Base-by-base conservation (phyloP, 2,113 vertebrate species). In the Pampusana beccarii region DNA sequence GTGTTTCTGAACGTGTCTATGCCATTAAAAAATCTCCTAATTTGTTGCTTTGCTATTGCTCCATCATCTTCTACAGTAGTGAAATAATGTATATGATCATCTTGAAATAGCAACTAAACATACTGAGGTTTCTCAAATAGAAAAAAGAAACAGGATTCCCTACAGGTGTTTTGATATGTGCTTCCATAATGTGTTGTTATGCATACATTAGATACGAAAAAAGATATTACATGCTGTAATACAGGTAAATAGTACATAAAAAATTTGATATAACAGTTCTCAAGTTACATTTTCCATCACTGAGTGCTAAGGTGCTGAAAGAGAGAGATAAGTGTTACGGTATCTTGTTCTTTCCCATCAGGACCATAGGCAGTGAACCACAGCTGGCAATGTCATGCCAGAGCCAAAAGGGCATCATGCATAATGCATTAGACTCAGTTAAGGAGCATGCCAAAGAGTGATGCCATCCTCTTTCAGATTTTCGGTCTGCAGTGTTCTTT, bases 381-480 rank as follows among this genome's bases (percentile, higher is more conserved):
- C 95, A 95, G 90, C 95, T 94, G 93, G 82, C 82, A 92, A 10
- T 90, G 79, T 75, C 86, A 56, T 88, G 65, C 50, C 80, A 86
- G 67, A 92, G 79, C 95, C 88, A 75, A 79, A 88, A 91, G 82
- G 83, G 61, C 77, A 93, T 90, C 34, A 78, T 93, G 72, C 71
- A 95, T 96, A 86, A 94, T 97, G 79, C 82, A 90, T 94, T 74
- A 94, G 82, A 60, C 69, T 84, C 80, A 65, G 67, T 80, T 80
- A 80, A 93, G 72, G 86, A 83, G 56, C 29, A 33, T 90, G 90
- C 95, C 90, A 88, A 74, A 67, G 33, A 92, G 64, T 78, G 72
- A 84, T 95, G 92, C 82, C 79, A 90, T 88, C 75, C 54, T 90
- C 48, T 83, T 93, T 92, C 75, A 91, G 13, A 71, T 88, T 88